Percentiles rank a stretch among this genome's conserved stretches.
phyloP scores from a whole-genome alignment of 2,113 vertebrate species.

The Dipodomys merriami region DNA sequence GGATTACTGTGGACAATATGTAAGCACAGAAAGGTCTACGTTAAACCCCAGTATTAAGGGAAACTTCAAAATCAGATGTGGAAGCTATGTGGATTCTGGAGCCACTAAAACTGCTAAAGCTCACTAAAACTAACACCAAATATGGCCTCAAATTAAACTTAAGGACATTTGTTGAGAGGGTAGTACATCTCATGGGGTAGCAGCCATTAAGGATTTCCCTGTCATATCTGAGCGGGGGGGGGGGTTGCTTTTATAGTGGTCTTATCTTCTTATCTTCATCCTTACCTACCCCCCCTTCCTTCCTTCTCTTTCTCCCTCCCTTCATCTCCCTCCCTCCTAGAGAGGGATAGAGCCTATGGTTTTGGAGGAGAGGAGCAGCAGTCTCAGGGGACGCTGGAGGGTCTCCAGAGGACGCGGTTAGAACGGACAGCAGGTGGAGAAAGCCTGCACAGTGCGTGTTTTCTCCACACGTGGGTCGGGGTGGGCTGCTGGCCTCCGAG shows the following conservation, averaged over 20 bases:
- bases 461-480: neutral
- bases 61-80: constrained; percentile 15
- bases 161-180: neutral
- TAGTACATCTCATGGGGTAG: neutral
- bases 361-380: neutral
- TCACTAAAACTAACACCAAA: neutral
- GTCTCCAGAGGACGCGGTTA: rapidly evolving
- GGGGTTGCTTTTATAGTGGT: no score
- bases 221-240: neutral
- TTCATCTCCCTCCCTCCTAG: no score
- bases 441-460: neutral
- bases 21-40: neutral
- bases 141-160: constrained; percentile 26
- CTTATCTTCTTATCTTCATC: no score
- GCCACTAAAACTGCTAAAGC: neutral
- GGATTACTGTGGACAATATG: neutral
- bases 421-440: neutral
- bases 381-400: neutral
- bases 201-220: neutral
- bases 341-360: no score
- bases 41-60: neutral
- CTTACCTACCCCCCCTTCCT: no score
- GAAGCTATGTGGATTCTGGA: constrained; percentile 1
- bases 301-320: no score
- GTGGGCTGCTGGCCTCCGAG: neutral